Conservation (phyloP, 1,140 invertebrate species). For the Drosophila ironensis region DNA sequence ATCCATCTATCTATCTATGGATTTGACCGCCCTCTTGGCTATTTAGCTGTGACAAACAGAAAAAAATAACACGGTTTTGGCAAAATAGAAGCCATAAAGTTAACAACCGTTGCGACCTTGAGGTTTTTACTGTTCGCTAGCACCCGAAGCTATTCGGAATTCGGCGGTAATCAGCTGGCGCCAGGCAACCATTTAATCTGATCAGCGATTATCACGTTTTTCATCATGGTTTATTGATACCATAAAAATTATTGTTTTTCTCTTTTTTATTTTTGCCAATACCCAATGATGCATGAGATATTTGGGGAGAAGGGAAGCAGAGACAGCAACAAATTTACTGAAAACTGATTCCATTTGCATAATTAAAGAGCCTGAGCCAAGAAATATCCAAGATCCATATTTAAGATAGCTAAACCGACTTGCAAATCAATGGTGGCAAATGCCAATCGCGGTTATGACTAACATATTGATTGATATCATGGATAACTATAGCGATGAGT, state of each 20-base stretch:
- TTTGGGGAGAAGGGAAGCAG: conserved; percentile 20
- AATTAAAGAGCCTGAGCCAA: conserved; percentile 51
- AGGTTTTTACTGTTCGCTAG: conserved; percentile 59
- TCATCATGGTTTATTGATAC: conserved; percentile 79
- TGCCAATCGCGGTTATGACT: conserved; percentile 37
- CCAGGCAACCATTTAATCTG: conserved; percentile 74
- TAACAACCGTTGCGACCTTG: conserved; percentile 76
- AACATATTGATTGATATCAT: conserved; percentile 59
- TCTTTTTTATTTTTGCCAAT: conserved; percentile 34
- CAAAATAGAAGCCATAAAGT: conserved; percentile 71
- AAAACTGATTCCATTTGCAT: conserved; percentile 70
- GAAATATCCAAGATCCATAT: conserved; percentile 65
- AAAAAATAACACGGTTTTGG: conserved; percentile 15
- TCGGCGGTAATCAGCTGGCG: conserved; percentile 72
- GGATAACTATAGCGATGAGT: conserved; percentile 61
- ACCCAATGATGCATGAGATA: not conserved
- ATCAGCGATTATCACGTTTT: conserved; percentile 79
- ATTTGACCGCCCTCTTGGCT: no score
- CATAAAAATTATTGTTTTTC: conserved; percentile 73
- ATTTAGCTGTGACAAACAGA: conserved; percentile 29
- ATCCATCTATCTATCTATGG: conserved; percentile 6
- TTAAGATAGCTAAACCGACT: conserved; percentile 61
- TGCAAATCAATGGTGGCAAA: conserved; percentile 60
- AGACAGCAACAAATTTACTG: conserved; percentile 48
- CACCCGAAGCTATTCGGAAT: conserved; percentile 61